Evolutionary conservation across 2,888 invertebrate species (phyloP).

Genomic region (Drosophila monieri): DNA sequence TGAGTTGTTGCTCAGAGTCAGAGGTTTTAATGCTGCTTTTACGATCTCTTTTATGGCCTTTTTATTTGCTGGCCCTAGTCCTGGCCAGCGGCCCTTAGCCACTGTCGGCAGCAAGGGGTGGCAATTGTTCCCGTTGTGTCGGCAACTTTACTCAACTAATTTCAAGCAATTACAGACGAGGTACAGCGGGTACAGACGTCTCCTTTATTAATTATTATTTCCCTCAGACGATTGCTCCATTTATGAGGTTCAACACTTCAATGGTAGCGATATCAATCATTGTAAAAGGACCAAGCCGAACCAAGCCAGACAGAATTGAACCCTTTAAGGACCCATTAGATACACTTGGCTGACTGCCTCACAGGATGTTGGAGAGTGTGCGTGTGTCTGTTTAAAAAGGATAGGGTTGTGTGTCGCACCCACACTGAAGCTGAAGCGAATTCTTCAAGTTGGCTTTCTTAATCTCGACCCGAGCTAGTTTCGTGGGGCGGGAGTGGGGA

Average conservation of each 20-base stretch:
- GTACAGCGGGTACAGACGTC: neutral
- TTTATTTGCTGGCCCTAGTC: constrained; percentile 61
- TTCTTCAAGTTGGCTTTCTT: constrained; percentile 53
- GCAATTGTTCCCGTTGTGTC: constrained; percentile 33
- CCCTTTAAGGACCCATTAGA: constrained; percentile 61
- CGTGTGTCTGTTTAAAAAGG: constrained; percentile 2
- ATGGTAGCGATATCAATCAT: constrained; percentile 37
- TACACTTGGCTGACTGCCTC: constrained; percentile 55
- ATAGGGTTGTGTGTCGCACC: constrained; percentile 1
- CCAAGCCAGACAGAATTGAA: constrained; percentile 12
- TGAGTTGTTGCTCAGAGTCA: constrained; percentile 48
- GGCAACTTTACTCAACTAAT: constrained; percentile 70
- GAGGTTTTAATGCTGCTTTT: constrained; percentile 64
- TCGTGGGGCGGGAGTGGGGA: neutral
- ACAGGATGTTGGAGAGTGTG: constrained; percentile 10
- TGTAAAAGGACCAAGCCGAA: constrained; percentile 9
- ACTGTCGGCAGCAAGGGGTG: constrained; percentile 13
- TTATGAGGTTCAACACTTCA: constrained; percentile 22
- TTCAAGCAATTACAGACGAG: constrained; percentile 60
- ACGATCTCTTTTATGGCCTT: constrained; percentile 72
- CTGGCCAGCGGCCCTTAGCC: constrained; percentile 26
- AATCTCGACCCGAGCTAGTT: constrained; percentile 35
- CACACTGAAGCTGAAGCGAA: no score
- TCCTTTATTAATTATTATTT: constrained; percentile 63
- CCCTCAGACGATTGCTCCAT: constrained; percentile 46